phyloP scores from a whole-genome alignment of 2,113 vertebrate species.

The Scartelaos histophorus region DNA sequence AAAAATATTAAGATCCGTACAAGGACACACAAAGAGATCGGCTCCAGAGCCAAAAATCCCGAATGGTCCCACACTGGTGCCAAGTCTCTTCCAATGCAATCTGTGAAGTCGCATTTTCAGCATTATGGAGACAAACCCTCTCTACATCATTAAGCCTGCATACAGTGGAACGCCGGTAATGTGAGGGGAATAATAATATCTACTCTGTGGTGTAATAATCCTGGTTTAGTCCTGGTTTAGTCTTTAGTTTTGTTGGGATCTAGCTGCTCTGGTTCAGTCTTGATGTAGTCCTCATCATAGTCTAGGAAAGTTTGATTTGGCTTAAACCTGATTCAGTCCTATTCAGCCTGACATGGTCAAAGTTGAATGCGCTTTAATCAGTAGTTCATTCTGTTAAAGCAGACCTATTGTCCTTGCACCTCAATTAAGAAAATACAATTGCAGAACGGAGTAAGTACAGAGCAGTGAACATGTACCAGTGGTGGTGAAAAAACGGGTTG shows the following conservation, averaged over 20 bases:
- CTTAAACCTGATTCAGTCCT: no score
- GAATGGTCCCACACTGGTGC: constrained; percentile 24
- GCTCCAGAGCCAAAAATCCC: constrained; percentile 37
- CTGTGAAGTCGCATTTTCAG: constrained; percentile 33
- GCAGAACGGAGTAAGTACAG: no score
- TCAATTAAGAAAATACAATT: no score
- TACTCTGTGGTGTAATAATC: neutral
- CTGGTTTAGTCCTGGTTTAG: neutral
- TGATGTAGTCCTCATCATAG: no score
- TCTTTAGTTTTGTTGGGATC: no score
- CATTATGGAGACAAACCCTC: constrained; percentile 13
- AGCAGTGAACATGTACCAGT: no score
- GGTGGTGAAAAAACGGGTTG: no score
- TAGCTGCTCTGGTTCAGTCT: no score
- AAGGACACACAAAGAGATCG: constrained; percentile 23
- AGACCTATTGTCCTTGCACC: no score
- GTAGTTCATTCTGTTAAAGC: neutral
- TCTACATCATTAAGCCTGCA: constrained; percentile 18
- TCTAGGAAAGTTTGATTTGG: no score
- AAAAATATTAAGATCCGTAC: constrained; percentile 21
- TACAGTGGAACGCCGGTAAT: constrained; percentile 15
- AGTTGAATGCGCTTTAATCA: neutral
- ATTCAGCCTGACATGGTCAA: no score
- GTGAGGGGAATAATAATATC: constrained; percentile 27
- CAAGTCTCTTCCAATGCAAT: constrained; percentile 28